Percentiles rank a stretch among this genome's conserved stretches.
Evolutionary conservation across 23 tunicate species (phyloP).

Genomic region (Ciona savignyi): DNA sequence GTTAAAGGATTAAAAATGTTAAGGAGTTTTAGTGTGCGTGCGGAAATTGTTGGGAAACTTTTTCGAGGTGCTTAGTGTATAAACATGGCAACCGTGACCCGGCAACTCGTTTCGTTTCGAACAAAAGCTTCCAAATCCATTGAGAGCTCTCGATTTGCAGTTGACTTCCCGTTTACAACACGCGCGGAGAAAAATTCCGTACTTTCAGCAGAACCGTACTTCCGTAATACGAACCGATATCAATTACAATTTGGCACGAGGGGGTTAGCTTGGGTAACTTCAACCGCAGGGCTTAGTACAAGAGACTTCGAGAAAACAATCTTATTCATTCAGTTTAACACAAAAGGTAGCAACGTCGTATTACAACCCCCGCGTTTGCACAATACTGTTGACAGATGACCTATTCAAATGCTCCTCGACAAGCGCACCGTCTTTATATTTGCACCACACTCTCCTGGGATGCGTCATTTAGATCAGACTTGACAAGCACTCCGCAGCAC

Average conservation of each 20-base stretch:
- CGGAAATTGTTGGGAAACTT: too few relatives aligned
- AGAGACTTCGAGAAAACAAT: too few relatives aligned
- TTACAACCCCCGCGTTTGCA: neutral
- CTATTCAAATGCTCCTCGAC: too few relatives aligned
- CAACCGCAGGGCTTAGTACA: neutral
- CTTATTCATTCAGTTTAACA: too few relatives aligned
- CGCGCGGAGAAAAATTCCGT: neutral
- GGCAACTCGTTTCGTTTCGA: neutral
- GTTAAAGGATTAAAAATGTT: too few relatives aligned
- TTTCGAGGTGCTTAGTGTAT: too few relatives aligned
- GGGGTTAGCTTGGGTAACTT: neutral
- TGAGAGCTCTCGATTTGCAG: neutral
- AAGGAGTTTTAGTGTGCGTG: too few relatives aligned
- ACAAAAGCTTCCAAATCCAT: neutral
- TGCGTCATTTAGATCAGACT: too few relatives aligned
- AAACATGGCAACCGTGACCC: slow-evolving; percentile 1
- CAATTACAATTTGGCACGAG: neutral
- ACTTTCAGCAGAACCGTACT: neutral
- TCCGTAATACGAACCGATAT: neutral
- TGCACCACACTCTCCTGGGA: too few relatives aligned
- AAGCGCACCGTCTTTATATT: too few relatives aligned
- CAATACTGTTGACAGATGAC: too few relatives aligned
- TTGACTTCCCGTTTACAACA: neutral
- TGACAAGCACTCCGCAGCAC: too few relatives aligned
- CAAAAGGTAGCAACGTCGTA: neutral